These are phyloP conservation scores for Chamaea fasciata DNA, from an alignment of 2,113 vertebrate genomes.

Conservation along the genomic window DNA sequence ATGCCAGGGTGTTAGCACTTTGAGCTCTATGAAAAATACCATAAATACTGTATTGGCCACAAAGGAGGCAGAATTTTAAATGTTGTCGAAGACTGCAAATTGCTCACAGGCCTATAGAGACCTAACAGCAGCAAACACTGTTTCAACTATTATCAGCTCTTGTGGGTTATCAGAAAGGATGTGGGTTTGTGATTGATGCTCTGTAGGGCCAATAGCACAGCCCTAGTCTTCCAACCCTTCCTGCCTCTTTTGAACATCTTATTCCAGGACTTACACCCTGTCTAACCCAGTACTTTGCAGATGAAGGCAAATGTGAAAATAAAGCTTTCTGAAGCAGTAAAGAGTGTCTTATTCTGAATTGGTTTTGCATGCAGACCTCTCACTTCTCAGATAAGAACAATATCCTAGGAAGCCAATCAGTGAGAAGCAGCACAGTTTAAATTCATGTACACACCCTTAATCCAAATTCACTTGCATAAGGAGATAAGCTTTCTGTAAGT, in stretches of 20 bases:
- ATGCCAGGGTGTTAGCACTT: not conserved
- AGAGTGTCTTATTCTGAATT: not conserved
- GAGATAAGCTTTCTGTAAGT: slow-evolving; percentile 25
- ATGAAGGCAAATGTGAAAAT: not conserved
- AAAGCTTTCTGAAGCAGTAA: not conserved
- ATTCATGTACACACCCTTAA: slow-evolving; percentile 11
- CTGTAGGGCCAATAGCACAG: not conserved
- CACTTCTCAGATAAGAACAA: not conserved
- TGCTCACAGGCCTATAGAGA: not conserved
- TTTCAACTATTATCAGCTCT: not conserved
- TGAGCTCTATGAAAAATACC: not conserved
- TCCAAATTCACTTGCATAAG: slow-evolving; percentile 12
- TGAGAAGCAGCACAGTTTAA: not conserved
- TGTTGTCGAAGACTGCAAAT: not conserved
- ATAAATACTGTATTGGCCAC: not conserved
- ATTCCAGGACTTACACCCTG: not conserved
- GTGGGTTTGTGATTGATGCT: not conserved
- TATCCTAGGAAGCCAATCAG: not conserved
- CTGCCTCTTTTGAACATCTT: not conserved
- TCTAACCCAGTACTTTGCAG: not conserved
- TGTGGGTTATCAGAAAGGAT: not conserved
- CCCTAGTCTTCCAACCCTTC: not conserved
- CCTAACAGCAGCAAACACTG: not conserved
- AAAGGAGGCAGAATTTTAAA: not conserved
- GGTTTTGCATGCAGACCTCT: not conserved